These are phyloP conservation scores for Turdus rufiventris DNA, from an alignment of 2,113 vertebrate species.

Conservation along the genomic window DNA sequence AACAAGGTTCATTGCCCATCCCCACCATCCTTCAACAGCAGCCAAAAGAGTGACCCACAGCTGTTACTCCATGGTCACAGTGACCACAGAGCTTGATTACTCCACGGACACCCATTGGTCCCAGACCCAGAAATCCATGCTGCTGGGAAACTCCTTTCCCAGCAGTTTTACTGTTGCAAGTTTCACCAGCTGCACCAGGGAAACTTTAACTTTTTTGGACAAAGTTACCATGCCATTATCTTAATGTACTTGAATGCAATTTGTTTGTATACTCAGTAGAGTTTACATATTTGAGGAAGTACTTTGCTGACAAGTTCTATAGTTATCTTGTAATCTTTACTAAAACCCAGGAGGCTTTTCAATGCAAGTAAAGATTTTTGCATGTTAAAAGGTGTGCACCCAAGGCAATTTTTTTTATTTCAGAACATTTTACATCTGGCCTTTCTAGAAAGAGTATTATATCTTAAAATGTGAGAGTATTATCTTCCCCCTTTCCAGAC, in stretches of 20 bases:
- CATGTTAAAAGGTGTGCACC: fast-evolving
- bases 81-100: background rate
- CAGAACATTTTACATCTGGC: background rate
- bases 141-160: background rate
- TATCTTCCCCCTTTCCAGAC: background rate
- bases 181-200: background rate
- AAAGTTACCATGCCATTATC: background rate
- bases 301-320: background rate
- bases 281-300: background rate
- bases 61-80: background rate
- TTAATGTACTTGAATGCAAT: background rate
- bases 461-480: background rate
- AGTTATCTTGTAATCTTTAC: background rate
- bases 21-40: background rate
- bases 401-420: background rate
- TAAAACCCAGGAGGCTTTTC: background rate
- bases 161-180: background rate
- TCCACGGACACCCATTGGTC: fast-evolving
- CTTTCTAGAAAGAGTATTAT: background rate
- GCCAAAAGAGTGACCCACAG: background rate
- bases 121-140: background rate
- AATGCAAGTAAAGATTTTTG: background rate
- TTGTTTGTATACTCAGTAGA: background rate
- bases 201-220: background rate
- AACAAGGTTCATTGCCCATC: background rate